Base-by-base conservation (phyloP, 2,888 invertebrate species). In the Limnephilus rhombicus region DNA sequence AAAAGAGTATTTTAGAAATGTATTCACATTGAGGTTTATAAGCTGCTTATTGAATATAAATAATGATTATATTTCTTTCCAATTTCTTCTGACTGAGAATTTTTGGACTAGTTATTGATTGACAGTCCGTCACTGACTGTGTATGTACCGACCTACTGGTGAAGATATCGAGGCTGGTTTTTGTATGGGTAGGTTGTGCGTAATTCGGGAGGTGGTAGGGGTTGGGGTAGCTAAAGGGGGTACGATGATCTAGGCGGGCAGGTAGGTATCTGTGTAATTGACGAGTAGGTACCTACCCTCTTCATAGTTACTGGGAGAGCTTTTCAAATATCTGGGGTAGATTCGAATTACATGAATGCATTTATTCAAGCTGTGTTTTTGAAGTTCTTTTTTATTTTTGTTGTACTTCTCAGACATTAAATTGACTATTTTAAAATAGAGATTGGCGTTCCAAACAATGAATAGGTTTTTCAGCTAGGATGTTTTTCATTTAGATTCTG, bases 261-360 rank as follows among this genome's bases (percentile, higher is more conserved):
- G n/a, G 68, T 68, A 24, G 53, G 53, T 68, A 68, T 68, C 53
- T 68, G 68, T n/a, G 68, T 68, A 68, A 68, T 68, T 68, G 68
- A 68, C 68, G n/a, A 68, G 68, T n/a, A 68, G 53, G 18, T 49
- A 15, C 49, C 49, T 49, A 49, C 15, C 13, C 53, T 68, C 53
- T 68, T 24, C 24, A 24, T 68, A n/a, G 68, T 68, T 5, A 24
- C 68, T 68, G 24, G 24, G 68, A 68, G 68, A 68, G 68, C 68
- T 68, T 68, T 68, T 68, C 68, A 68, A 68, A n/a, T 68, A 68
- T n/a, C 68, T 68, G n/a, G 68, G 68, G n/a, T 68, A 68, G 68
- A 68, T n/a, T n/a, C 24, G 24, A 68, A n/a, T 68, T 68, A 68
- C 68, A 68, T n/a, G 68, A 68, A 68, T 24, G 68, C 7, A 24